Base-by-base conservation (phyloP, 2,113 vertebrate species). In the Myiozetetes cayanensis region DNA sequence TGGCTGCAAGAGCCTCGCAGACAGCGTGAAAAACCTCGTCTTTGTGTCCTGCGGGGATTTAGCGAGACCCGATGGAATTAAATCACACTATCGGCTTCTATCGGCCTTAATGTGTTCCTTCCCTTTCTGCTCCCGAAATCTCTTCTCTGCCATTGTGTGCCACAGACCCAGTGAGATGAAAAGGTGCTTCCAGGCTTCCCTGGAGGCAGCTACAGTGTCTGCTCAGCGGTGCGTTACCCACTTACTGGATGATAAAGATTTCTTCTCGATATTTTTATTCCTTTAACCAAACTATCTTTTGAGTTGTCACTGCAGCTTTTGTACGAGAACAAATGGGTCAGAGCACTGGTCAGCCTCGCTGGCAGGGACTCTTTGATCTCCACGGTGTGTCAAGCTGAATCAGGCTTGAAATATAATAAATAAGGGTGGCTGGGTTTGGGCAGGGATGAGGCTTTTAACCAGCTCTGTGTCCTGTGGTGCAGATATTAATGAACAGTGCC, bases 261-360 rank as follows among this genome's bases (percentile, higher is more conserved):
- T 94, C 88, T 76, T 52, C 79, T 87, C 87, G 83, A 77, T 90
- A 90, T 86, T 89, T 96, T 94, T 93, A 90, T 90, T 85, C 91
- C 81, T 96, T 96, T 95, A 96, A 87, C 94, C 94, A 95, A 95
- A 92, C 95, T 87, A 56, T 86, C 96, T 90, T 96, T 93, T 85
- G 77, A 92, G 73, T 94, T 67, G 49, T 94, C 89, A 62, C 46
- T 33, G 83, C 67, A 22, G 56, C 95, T 96, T 80, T 95, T 96
- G 58, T 96, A 8, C 9, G 44, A 71, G 91, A 86, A 90, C 70
- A 93, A 91, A 93, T 23, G 87, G 94, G 94, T 96, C 90, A 89
- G 18, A 93, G 68, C 91, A 23, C 33, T 87, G 94, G 78, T 93
- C 93, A 94, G 77, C 73, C 75, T 92, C 1, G 8, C 87, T 96